Evolutionary conservation across 2,797 vertebrate genomes (phyloP).

Genomic region (Acipenser ruthenus): DNA sequence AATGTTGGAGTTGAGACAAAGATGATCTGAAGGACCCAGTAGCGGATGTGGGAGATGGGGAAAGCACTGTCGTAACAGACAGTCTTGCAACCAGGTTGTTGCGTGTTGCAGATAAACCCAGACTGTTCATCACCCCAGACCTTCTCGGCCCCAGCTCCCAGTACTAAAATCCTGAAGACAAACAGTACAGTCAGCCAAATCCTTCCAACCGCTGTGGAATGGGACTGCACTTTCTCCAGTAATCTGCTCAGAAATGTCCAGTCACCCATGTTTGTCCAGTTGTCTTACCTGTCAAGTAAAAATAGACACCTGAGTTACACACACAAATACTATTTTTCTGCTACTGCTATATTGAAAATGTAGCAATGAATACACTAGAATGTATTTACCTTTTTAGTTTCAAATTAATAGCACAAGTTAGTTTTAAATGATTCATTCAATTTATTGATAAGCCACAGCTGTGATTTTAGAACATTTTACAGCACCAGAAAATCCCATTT

Average conservation of each 20-base stretch:
- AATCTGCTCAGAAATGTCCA: background rate
- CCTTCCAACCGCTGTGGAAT: background rate
- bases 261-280: background rate
- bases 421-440: too few species aligned
- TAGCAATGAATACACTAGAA: too few species aligned
- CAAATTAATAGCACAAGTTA: too few species aligned
- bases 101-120: background rate
- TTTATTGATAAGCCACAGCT: too few species aligned
- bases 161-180: background rate
- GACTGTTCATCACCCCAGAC: background rate
- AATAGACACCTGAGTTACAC: background rate
- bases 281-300: background rate
- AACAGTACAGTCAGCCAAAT: slow-evolving; percentile 1
- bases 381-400: too few species aligned
- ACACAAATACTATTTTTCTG: background rate
- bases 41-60: background rate
- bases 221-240: background rate
- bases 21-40: slow-evolving; percentile 1
- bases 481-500: too few species aligned
- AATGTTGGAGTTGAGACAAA: background rate
- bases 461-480: too few species aligned
- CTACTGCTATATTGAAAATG: too few species aligned
- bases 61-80: background rate
- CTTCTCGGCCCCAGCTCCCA: background rate
- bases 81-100: background rate